Evolutionary conservation across 2,797 vertebrate species (phyloP).

Genomic region (Anisognathus igniventris): DNA sequence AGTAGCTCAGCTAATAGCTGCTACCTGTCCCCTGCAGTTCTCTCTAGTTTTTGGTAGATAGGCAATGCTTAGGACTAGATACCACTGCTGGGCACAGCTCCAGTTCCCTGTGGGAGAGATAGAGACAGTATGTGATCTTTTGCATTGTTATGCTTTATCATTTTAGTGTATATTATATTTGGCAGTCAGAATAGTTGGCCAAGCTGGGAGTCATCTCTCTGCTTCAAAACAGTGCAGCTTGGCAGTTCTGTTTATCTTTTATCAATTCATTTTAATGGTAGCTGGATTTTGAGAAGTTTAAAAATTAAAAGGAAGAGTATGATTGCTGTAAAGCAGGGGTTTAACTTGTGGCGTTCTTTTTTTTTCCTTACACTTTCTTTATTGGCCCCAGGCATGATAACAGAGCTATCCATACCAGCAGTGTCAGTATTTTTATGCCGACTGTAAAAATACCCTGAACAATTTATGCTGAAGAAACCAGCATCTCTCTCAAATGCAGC

Average conservation of each 20-base stretch:
- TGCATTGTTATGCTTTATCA: background rate
- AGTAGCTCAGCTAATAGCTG: background rate
- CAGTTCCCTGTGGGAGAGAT: background rate
- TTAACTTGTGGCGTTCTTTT: background rate
- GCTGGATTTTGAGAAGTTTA: background rate
- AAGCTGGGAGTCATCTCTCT: background rate
- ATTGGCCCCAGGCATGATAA: background rate
- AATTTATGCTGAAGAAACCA: background rate
- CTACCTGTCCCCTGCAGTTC: background rate
- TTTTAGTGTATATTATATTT: background rate
- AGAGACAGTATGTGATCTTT: background rate
- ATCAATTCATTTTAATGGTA: background rate
- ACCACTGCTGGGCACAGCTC: background rate
- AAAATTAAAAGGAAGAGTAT: slow-evolving; percentile 10
- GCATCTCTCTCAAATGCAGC: background rate
- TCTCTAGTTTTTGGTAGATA: background rate
- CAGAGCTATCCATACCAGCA: background rate
- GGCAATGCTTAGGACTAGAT: background rate
- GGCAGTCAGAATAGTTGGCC: background rate
- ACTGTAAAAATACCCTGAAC: slow-evolving; percentile 14
- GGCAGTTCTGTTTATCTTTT: background rate
- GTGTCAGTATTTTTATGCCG: background rate
- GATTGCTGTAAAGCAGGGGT: background rate
- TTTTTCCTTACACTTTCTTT: background rate
- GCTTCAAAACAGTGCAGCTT: background rate